Base-by-base conservation (phyloP, 2,888 invertebrate genomes). In the Agriopis aurantiaria region DNA sequence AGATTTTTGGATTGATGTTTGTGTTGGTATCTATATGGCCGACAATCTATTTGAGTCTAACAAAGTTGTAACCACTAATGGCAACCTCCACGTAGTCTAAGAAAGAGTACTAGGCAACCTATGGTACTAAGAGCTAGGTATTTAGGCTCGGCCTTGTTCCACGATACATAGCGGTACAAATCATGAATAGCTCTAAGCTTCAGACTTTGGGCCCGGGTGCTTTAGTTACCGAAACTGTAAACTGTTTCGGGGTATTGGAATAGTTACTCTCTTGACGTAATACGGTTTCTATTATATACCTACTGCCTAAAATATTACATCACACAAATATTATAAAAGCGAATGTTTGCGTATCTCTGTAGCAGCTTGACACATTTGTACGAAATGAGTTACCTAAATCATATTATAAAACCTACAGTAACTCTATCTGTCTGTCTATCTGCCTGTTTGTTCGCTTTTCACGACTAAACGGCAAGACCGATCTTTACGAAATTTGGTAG, bases 191-290 rank as follows among this genome's bases (percentile, higher is more conserved):
- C 51, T 33, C n/a, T 5, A 51, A 57, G 65, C 65, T 51, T 9
- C 45, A 33, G 52, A 10, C 56, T 57, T 14, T 33, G 49, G 56
- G 8, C 11, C 56, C 9, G 40, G 33, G 9, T 41, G 33, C 3
- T 33, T 33, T 5, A 23, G 55, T 55, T 48, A 48, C 59, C 1
- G 17, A 60, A 48, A 48, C 60, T 66, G 48, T 46, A 48, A 48
- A 60, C 60, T 66, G 40, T 60, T 55, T 45, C 12, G 8, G n/a
- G 41, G 48, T 60, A 60, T 66, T 66, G 48, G 46, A 53, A 66
- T 60, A 65, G 59, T 53, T 65, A 45, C 12, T 14, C 11, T 45
- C 10, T 58, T 58, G 46, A 58, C 12, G 9, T 51, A 41, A n/a
- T 60, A 41, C 8, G 45, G 41, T 10, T 51, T 11, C 41, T 55